Evolutionary conservation across 2,888 invertebrate species (phyloP), one percentile per base, ranked within the genome.

Genomic region (Calephelis perditalis): DNA sequence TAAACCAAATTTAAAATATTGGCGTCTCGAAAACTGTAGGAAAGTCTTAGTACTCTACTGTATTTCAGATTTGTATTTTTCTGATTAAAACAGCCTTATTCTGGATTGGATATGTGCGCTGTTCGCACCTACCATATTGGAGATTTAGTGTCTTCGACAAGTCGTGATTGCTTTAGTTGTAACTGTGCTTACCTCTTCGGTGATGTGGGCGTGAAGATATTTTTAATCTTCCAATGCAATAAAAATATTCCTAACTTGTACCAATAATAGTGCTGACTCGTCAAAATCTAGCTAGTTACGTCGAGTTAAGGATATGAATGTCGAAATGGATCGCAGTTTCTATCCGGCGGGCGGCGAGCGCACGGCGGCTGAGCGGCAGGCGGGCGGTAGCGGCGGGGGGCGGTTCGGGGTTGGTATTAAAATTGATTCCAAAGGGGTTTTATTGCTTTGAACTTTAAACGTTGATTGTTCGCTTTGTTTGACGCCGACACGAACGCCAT

Each of bases 371-470:
- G 62, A 37, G 60, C 58, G 58, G 60, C 11, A 6, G 52, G 52
- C 60, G 49, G 35, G 63, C 57, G 59, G 61, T 26, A 26, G 26
- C 26, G 49, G 49, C 60, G 49, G 35, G 63, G 59, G 59, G 62
- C 56, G 61, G 62, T 43, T 58, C 58, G 59, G 60, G 58, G 57
- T 56, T 68, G 67, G 68, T 72, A 72, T 73, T 70, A 66, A 72
- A 72, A 72, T 72, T 73, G 71, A 73, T 73, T 71, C 64, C 67
- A 59, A 67, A 62, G 66, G 63, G 65, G 68, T 67, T 71, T 65
- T 71, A 72, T 71, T 71, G 71, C 68, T 59, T 56, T 63, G 62
- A 67, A 66, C 67, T 71, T 67, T 65, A 62, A 26, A 57, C 65
- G 63, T 63, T 65, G 68, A 70, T 68, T 69, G 70, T 70, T 68